Base-by-base conservation (phyloP, 2,113 vertebrate species). In the Stomatorhinus ivindoensis region DNA sequence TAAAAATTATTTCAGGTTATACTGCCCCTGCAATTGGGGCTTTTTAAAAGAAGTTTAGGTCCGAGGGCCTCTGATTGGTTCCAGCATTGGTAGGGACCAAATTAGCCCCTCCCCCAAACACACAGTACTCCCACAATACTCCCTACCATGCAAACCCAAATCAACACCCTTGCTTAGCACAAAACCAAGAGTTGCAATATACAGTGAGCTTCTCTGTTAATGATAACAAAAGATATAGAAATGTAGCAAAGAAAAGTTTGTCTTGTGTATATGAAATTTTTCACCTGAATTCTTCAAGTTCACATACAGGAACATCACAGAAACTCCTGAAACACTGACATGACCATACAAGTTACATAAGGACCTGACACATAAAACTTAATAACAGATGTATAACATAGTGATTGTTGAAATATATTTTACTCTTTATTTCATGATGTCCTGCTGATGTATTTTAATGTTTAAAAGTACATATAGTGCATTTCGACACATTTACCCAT, bases 281-380 rank as follows among this genome's bases (percentile, higher is more conserved):
- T 86, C 31, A 86, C 89, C 44, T 85, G 76, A 83, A 50, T 84
- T 85, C 13, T 89, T 42, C 35, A 87, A 65, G n/a, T 51, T 87
- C 85, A 87, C 85, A 55, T 39, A 53, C 46, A 86, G 83, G 39
- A 87, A 87, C 48, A 9, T 17, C 85, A 51, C 27, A n/a, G 44
- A 84, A 86, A 50, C 47, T 86, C 2, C 35, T 24, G 17, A 83
- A 84, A 84, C 85, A 87, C 85, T 53, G 48, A 53, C 47, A 87
- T 53, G 50, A 87, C 50, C n/a, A 24, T 35, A 51, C 27, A 31
- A 51, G 50, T 27, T 53, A 87, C 85, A 39, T 87, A 53, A 87
- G n/a, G 47, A 87, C 42, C 48, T 27, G 85, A 53, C 55, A 39
- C 13, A 19, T 10, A 87, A 87, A 87, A 87, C 83, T 86, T 48